Evolutionary conservation across 2,888 invertebrate species (phyloP).

Genomic region (Muscina levida): DNA sequence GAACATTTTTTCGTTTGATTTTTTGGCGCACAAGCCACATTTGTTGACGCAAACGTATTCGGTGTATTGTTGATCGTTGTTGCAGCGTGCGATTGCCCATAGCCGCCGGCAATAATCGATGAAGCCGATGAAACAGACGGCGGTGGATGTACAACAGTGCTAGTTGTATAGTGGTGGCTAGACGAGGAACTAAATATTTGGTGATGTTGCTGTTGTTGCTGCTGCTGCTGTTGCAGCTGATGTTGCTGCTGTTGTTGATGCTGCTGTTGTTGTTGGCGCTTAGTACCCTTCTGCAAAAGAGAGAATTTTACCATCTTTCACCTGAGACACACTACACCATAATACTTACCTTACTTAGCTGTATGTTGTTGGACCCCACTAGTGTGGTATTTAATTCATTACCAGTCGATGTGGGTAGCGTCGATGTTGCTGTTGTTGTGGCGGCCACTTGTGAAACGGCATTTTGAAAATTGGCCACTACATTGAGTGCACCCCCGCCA

Average conservation of each 20-base stretch:
- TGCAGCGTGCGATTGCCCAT: constrained; percentile 78
- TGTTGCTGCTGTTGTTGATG: constrained; percentile 73
- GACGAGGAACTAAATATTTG: constrained; percentile 76
- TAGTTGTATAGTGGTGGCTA: constrained; percentile 65
- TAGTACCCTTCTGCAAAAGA: constrained; percentile 76
- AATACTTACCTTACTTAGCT: constrained; percentile 78
- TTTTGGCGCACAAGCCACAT: constrained; percentile 80
- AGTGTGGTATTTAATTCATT: constrained; percentile 80
- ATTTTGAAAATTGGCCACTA: constrained; percentile 70
- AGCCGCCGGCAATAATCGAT: constrained; percentile 74
- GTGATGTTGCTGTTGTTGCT: constrained; percentile 72
- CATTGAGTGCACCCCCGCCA: constrained; percentile 68
- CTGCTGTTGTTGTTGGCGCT: constrained; percentile 70
- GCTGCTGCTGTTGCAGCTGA: no score
- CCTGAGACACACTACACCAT: no score
- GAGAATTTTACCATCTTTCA: no score
- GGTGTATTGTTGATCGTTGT: constrained; percentile 77
- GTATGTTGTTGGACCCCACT: constrained; percentile 80
- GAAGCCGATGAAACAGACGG: constrained; percentile 66
- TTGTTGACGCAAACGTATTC: constrained; percentile 79
- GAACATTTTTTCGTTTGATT: constrained; percentile 79
- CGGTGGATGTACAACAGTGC: constrained; percentile 65
- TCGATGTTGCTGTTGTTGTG: constrained; percentile 65
- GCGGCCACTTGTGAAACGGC: constrained; percentile 65
- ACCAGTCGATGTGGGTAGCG: constrained; percentile 70